Percentiles rank a stretch among this genome's conserved stretches.
Conservation (phyloP, 2,113 vertebrate genomes). For the Gobio gobio region DNA sequence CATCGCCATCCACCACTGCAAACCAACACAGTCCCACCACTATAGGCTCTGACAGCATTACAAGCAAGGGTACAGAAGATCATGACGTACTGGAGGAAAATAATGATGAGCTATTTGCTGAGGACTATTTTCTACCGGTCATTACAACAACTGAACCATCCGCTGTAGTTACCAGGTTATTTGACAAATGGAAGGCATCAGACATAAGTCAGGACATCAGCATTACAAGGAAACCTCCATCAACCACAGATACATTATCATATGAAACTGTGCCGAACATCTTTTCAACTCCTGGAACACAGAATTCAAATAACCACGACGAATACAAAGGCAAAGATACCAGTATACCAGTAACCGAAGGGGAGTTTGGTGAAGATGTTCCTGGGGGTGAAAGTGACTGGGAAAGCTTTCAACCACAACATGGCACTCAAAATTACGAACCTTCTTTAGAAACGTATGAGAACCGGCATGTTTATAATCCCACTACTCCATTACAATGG, state of each 20-base stretch:
- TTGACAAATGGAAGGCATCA: conserved; percentile 34
- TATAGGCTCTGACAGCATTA: not conserved
- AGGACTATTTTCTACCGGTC: conserved; percentile 69
- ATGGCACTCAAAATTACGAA: conserved; percentile 4
- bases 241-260: conserved; percentile 27
- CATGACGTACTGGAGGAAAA: not conserved
- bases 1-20: conserved; percentile 25
- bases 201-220: conserved; percentile 45
- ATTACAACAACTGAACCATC: conserved; percentile 47
- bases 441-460: not conserved
- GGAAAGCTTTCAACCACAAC: conserved; percentile 35
- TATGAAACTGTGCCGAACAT: rapidly evolving
- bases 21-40: not conserved
- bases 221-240: conserved; percentile 30
- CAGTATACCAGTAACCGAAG: not conserved
- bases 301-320: not conserved
- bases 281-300: not conserved
- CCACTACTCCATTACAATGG: conserved; percentile 10
- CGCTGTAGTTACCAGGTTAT: conserved; percentile 42
- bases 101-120: conserved; percentile 47
- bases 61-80: conserved; percentile 1
- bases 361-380: conserved; percentile 45
- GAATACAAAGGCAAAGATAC: conserved; percentile 7
- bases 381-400: conserved; percentile 39
- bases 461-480: not conserved